Conservation (phyloP, 2,888 invertebrate species). For the Mesorhabditis spiculigera region DNA sequence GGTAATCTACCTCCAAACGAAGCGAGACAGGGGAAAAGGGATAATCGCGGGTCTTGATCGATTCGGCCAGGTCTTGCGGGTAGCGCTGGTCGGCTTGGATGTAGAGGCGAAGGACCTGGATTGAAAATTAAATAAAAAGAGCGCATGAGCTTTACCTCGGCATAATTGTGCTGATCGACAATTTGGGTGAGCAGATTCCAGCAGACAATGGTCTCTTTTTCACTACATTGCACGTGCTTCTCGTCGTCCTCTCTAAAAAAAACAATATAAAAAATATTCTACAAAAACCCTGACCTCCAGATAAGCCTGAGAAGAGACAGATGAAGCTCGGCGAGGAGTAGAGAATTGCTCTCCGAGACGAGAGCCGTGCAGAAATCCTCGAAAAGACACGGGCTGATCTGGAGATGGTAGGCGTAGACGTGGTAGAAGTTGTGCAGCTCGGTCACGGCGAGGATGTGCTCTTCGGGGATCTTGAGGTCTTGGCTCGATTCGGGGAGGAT, state of each 20-base stretch:
- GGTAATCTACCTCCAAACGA: background rate
- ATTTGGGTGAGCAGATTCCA: slow-evolving; percentile 87
- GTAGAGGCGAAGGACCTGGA: slow-evolving; percentile 40
- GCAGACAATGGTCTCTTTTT: slow-evolving; percentile 92
- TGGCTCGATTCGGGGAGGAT: slow-evolving; percentile 33
- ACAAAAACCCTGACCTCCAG: slow-evolving; percentile 6
- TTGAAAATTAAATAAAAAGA: background rate
- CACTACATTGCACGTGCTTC: slow-evolving; percentile 65
- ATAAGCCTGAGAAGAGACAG: slow-evolving; percentile 83
- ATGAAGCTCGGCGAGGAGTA: slow-evolving; percentile 85
- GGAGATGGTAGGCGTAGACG: slow-evolving; percentile 79
- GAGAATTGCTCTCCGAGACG: slow-evolving; percentile 78
- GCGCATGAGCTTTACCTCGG: slow-evolving; percentile 69
- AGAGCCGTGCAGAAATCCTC: slow-evolving; percentile 95
- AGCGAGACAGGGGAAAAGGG: slow-evolving; percentile 79
- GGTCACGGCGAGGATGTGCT: slow-evolving; percentile 28
- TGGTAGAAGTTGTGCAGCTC: slow-evolving; percentile 86
- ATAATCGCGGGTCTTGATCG: slow-evolving; percentile 63
- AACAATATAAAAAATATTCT: slow-evolving; percentile 60
- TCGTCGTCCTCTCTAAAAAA: slow-evolving; percentile 82
- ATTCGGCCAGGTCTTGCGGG: slow-evolving; percentile 30
- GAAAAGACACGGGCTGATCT: slow-evolving; percentile 85
- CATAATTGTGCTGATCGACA: slow-evolving; percentile 92
- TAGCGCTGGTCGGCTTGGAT: slow-evolving; percentile 35
- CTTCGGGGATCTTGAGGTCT: slow-evolving; percentile 27